phyloP scores from a whole-genome alignment of 2,888 invertebrate species.

The Nezara viridula region DNA sequence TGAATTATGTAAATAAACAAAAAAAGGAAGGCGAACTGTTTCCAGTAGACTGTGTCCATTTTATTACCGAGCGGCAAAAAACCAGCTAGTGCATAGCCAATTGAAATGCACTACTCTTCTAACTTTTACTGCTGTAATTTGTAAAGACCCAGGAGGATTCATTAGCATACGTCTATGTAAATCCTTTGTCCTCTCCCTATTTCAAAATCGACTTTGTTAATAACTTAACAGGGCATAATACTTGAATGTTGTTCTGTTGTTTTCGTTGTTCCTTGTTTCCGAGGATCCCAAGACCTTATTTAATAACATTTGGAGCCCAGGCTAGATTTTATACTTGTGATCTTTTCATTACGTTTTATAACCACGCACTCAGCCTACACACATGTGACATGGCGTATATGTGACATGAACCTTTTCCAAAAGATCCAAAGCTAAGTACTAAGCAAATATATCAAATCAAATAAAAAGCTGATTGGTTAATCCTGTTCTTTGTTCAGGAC shows the following conservation, averaged over 20 bases:
- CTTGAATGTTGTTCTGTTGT: neutral
- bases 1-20: slow-evolving; percentile 1
- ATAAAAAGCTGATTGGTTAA: too few relatives aligned
- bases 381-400: too few relatives aligned
- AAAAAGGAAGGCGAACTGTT: neutral
- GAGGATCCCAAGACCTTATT: too few relatives aligned
- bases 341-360: too few relatives aligned
- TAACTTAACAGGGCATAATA: neutral
- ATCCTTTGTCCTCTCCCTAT: too few relatives aligned
- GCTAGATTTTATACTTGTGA: too few relatives aligned
- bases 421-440: too few relatives aligned
- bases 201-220: neutral
- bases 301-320: too few relatives aligned
- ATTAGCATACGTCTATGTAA: neutral
- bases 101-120: neutral
- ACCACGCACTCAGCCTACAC: too few relatives aligned
- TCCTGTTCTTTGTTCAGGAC: too few relatives aligned
- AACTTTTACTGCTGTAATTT: neutral
- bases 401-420: too few relatives aligned
- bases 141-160: neutral
- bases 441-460: too few relatives aligned
- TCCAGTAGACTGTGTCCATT: neutral
- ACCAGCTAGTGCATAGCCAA: slow-evolving; percentile 10
- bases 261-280: neutral
- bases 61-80: neutral